A percentile compares a stretch with the other conserved stretches of the same genome.
Conservation (phyloP, 2,888 invertebrate genomes). For the Agrochola circellaris region DNA sequence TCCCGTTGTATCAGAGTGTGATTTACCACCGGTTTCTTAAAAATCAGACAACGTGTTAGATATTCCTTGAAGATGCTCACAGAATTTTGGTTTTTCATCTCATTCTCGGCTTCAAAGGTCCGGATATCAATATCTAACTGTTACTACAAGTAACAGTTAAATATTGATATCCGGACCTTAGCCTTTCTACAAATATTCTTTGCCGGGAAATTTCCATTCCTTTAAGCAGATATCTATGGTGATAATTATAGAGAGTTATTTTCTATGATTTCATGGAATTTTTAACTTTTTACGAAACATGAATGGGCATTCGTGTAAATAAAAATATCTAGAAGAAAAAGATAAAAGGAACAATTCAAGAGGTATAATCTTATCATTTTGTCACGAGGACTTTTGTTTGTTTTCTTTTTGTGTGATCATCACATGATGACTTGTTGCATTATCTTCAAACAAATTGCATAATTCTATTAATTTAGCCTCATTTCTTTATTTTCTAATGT, state of each 20-base stretch:
- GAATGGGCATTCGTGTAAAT: background rate
- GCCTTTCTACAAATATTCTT: background rate
- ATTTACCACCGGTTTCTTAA: background rate
- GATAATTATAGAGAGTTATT: background rate
- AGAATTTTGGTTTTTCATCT: background rate
- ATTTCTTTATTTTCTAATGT: background rate
- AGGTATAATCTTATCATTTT: background rate
- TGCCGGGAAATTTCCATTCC: background rate
- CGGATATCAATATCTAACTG: background rate
- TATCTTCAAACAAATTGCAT: background rate
- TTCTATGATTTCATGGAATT: constrained; percentile 1
- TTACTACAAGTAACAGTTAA: too few relatives aligned
- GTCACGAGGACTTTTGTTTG: too few relatives aligned
- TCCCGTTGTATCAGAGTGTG: too few relatives aligned
- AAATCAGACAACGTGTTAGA: background rate
- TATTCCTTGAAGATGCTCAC: background rate
- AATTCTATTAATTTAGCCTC: background rate
- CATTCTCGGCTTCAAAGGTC: background rate
- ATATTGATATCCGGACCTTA: background rate
- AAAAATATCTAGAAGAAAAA: background rate
- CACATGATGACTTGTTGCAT: background rate
- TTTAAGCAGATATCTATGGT: background rate
- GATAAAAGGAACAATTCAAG: background rate
- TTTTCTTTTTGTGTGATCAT: background rate
- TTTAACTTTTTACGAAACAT: too few relatives aligned